Evolutionary conservation across 2,888 invertebrate genomes (phyloP).

Genomic region (Acutogordius australiensis): DNA sequence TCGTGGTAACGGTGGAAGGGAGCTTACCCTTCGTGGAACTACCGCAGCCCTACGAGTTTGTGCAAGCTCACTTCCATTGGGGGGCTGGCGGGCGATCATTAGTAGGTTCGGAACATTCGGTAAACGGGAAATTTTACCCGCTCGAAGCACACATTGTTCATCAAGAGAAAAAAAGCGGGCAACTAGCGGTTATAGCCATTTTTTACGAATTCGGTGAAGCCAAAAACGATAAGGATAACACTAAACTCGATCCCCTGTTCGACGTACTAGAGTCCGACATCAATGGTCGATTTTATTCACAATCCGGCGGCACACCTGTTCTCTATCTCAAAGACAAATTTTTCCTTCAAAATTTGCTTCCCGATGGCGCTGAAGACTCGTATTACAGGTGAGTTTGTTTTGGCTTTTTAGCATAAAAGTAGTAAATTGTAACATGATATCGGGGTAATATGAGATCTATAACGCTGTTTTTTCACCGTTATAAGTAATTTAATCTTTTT

Average conservation of each 20-base stretch:
- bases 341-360: neutral
- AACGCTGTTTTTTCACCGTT: too few species aligned
- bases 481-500: too few species aligned
- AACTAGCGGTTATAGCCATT: neutral
- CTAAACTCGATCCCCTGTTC: neutral
- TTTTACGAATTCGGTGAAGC: neutral
- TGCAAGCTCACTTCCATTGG: constrained; percentile 9
- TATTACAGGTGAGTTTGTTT: too few species aligned
- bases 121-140: neutral
- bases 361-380: too few species aligned
- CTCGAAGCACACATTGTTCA: constrained; percentile 2
- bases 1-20: neutral
- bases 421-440: too few species aligned
- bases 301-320: neutral
- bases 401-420: too few species aligned
- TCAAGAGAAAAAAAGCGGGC: neutral
- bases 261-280: neutral
- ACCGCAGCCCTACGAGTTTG: neutral
- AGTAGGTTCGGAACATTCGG: constrained; percentile 3
- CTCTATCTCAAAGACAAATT: neutral
- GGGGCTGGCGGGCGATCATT: neutral
- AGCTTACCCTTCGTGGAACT: neutral
- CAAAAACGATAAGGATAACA: neutral
- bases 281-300: neutral
- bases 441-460: too few species aligned